These are phyloP conservation scores for Acanthosepion pharaonis DNA, from an alignment of 2,888 invertebrate species.

Conservation along the genomic window DNA sequence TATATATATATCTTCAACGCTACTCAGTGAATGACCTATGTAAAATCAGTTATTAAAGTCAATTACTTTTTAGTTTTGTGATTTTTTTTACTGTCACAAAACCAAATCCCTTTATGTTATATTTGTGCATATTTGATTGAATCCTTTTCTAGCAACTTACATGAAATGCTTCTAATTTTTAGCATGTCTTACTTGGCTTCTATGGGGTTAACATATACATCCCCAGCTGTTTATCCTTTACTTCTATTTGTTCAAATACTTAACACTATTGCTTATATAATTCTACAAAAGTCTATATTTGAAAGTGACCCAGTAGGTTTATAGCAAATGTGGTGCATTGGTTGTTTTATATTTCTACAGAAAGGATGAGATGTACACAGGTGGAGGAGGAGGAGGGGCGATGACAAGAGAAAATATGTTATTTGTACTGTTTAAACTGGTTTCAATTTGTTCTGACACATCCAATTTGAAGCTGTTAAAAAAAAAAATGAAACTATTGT, in stretches of 20 bases:
- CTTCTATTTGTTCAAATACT: not conserved
- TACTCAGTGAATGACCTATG: no score
- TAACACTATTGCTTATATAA: not conserved
- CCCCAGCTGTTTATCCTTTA: no score
- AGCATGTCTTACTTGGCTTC: no score
- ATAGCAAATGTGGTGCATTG: not conserved
- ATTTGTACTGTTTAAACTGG: not conserved
- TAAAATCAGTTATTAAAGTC: no score
- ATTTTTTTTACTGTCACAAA: no score
- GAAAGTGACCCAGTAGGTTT: not conserved
- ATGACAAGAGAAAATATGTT: not conserved
- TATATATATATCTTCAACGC: no score
- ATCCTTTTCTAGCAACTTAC: no score
- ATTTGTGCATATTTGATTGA: no score
- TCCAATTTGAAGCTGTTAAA: not conserved
- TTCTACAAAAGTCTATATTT: not conserved
- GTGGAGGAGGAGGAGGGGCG: not conserved
- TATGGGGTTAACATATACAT: no score
- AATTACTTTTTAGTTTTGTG: no score
- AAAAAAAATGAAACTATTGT: not conserved
- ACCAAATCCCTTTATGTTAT: no score
- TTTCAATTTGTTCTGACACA: conserved; percentile 3
- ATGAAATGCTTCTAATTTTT: no score
- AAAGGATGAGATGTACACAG: not conserved
- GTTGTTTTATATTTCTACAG: not conserved